Conservation (phyloP, 2,797 vertebrate genomes). For the Neosilurus mollespiculum region DNA sequence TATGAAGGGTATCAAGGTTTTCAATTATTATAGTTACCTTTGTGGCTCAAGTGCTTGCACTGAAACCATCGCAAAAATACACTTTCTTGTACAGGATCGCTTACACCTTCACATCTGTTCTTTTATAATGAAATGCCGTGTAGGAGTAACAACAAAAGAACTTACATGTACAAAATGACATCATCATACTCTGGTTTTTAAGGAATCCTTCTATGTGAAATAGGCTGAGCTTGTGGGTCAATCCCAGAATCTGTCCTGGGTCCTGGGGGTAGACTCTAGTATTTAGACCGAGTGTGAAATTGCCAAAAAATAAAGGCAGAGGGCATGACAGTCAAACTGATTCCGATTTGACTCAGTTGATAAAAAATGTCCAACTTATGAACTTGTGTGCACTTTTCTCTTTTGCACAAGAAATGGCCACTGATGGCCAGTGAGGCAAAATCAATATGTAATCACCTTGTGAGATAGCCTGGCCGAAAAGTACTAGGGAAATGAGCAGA, state of each 20-base stretch:
- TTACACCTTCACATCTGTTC: not conserved
- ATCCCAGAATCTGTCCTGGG: not conserved
- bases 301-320: not conserved
- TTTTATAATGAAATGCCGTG: not conserved
- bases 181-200: not conserved
- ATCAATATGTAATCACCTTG: conserved; percentile 59
- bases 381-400: conserved; percentile 2
- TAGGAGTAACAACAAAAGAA: not conserved
- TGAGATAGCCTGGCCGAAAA: conserved; percentile 24
- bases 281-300: not conserved
- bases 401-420: conserved; percentile 37
- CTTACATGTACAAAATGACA: not conserved
- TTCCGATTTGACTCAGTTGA: conserved; percentile 40
- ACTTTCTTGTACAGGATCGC: not conserved
- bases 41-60: too few species aligned
- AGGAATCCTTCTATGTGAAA: not conserved
- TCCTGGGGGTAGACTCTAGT: not conserved
- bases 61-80: not conserved
- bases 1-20: not conserved
- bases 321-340: conserved; percentile 18
- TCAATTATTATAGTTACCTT: not conserved
- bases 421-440: conserved; percentile 30
- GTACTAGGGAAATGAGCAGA: conserved; percentile 29
- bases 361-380: conserved; percentile 29
- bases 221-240: not conserved